Percentiles rank a stretch among this genome's conserved stretches.
Conservation (phyloP, 2,797 vertebrate species). For the Pelochelys cantorii region DNA sequence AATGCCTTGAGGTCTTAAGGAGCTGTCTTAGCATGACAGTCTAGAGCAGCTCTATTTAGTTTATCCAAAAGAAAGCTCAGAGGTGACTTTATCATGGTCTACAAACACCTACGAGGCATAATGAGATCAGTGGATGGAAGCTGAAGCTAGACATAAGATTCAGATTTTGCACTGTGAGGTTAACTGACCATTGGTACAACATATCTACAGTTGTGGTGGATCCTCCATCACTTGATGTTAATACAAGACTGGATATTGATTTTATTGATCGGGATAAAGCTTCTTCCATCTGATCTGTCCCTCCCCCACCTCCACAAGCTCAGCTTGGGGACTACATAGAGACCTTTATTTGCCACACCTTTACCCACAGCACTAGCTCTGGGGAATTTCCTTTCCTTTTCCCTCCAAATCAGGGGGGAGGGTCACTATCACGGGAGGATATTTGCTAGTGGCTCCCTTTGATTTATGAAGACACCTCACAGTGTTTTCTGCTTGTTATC, state of each 20-base stretch:
- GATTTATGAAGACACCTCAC: constrained; percentile 54
- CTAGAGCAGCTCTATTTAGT: constrained; percentile 38
- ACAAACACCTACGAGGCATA: constrained; percentile 53
- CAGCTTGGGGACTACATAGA: background rate
- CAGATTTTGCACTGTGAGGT: background rate
- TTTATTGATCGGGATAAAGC: background rate
- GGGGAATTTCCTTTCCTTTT: background rate
- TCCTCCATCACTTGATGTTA: background rate
- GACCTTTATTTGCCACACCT: background rate
- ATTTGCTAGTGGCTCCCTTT: background rate
- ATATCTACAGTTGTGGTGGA: background rate
- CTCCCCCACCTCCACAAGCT: background rate
- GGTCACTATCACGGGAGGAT: background rate
- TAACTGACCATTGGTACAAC: background rate
- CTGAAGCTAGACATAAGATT: constrained; percentile 18
- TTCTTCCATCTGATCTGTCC: background rate
- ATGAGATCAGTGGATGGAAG: background rate
- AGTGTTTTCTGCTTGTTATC: constrained; percentile 47
- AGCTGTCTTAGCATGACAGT: constrained; percentile 32
- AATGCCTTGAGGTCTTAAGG: constrained; percentile 25
- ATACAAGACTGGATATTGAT: background rate
- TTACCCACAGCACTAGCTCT: background rate
- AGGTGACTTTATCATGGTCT: background rate
- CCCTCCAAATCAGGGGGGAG: background rate
- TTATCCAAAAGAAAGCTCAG: background rate